These are phyloP conservation scores for Abrostola triplasia DNA, from an alignment of 2,888 invertebrate species.

Conservation along the genomic window DNA sequence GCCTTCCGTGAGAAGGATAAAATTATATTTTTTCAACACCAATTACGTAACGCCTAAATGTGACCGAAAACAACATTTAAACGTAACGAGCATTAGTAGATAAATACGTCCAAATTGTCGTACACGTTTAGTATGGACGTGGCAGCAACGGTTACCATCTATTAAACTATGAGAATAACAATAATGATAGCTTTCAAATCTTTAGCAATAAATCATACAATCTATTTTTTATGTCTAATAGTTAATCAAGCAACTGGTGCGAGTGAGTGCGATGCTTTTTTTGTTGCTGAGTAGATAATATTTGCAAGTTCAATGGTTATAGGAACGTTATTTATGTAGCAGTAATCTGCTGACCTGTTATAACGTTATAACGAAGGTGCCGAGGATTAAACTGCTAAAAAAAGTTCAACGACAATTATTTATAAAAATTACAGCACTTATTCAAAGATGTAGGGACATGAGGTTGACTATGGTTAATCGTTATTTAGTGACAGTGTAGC, in stretches of 20 bases:
- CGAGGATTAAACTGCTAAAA: slow-evolving; percentile 28
- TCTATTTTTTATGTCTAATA: slow-evolving; percentile 53
- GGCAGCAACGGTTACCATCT: slow-evolving; percentile 25
- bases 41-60: slow-evolving; percentile 74
- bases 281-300: slow-evolving; percentile 29
- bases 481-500: slow-evolving; percentile 70
- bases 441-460: slow-evolving; percentile 54
- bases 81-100: slow-evolving; percentile 64
- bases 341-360: slow-evolving; percentile 36
- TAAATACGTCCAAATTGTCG: slow-evolving; percentile 60
- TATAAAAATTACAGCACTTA: slow-evolving; percentile 57
- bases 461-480: slow-evolving; percentile 67
- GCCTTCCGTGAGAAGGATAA: slow-evolving; percentile 79
- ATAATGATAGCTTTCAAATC: slow-evolving; percentile 56
- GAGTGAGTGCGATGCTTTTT: slow-evolving; percentile 52
- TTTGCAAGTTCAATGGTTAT: slow-evolving; percentile 39
- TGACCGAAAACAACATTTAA: slow-evolving; percentile 75
- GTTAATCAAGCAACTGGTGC: slow-evolving; percentile 58
- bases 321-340: slow-evolving; percentile 35
- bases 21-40: slow-evolving; percentile 80
- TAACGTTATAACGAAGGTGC: slow-evolving; percentile 19
- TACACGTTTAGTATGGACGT: slow-evolving; percentile 61
- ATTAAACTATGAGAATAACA: slow-evolving; percentile 45
- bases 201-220: slow-evolving; percentile 57
- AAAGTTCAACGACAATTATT: slow-evolving; percentile 52